These are phyloP conservation scores for Tetramorium alpestre DNA, from an alignment of 1,140 invertebrate genomes.

Conservation along the genomic window DNA sequence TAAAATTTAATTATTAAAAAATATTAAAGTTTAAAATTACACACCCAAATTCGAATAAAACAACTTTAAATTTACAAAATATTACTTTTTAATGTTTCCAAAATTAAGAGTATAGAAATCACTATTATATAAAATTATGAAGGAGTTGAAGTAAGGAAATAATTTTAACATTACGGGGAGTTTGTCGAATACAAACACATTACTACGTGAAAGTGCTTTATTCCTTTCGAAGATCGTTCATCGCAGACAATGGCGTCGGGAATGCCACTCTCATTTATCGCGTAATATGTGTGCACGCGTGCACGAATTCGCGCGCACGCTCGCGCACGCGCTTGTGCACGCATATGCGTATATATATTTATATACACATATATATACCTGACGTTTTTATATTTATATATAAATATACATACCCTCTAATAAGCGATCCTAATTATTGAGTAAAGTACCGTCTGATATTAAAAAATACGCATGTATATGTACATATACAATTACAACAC, in stretches of 20 bases:
- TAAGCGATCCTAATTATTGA: conserved; percentile 77
- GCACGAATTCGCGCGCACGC: conserved; percentile 62
- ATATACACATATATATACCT: conserved; percentile 62
- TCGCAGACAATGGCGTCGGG: conserved; percentile 75
- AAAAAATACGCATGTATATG: conserved; percentile 78
- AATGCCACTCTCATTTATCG: conserved; percentile 74
- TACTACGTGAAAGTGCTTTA: conserved; percentile 76
- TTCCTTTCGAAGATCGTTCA: conserved; percentile 76
- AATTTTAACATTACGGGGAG: background rate
- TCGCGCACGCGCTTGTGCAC: conserved; percentile 17
- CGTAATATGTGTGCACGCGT: conserved; percentile 68
- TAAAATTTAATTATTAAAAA: too few species aligned
- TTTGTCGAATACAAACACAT: conserved; percentile 64
- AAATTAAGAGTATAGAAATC: too few species aligned
- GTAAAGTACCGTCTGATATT: conserved; percentile 77
- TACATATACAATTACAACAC: conserved; percentile 78
- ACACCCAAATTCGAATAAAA: too few species aligned
- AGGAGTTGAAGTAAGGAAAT: background rate
- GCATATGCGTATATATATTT: conserved; percentile 46
- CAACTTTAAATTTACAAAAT: too few species aligned
- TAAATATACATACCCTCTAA: conserved; percentile 75
- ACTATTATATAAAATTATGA: background rate
- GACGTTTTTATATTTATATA: conserved; percentile 66
- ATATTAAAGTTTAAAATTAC: too few species aligned
- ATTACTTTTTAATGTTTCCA: too few species aligned